phyloP scores from a whole-genome alignment of 2,888 invertebrate genomes.

The Notodonta ziczac region DNA sequence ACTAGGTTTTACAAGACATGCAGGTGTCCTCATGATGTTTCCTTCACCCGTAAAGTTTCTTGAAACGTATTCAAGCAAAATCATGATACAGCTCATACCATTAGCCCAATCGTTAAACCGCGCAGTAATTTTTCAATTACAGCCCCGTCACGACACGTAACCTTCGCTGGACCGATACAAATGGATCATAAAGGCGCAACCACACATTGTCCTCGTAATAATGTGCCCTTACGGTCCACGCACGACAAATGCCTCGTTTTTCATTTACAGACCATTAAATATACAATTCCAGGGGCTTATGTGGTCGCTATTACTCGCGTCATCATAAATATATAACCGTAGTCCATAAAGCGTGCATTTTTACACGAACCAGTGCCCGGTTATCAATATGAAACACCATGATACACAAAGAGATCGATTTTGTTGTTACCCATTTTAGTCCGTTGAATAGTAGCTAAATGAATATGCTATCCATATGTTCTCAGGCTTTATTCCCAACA shows the following conservation, averaged over 20 bases:
- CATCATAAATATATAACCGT: slow-evolving; percentile 56
- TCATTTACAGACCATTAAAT: slow-evolving; percentile 73
- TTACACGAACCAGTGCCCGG: not conserved
- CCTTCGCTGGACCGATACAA: slow-evolving; percentile 37
- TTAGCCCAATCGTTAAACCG: slow-evolving; percentile 9
- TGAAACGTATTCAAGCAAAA: not conserved
- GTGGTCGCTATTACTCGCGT: slow-evolving; percentile 57
- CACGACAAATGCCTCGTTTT: slow-evolving; percentile 61
- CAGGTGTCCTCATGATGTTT: too few relatives aligned
- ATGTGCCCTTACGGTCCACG: slow-evolving; percentile 44
- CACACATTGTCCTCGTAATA: slow-evolving; percentile 35
- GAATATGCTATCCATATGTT: too few relatives aligned
- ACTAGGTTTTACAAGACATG: too few relatives aligned
- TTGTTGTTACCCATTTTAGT: too few relatives aligned
- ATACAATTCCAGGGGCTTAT: slow-evolving; percentile 53
- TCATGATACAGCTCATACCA: not conserved
- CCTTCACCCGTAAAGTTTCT: not conserved
- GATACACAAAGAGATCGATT: not conserved
- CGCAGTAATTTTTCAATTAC: slow-evolving; percentile 28
- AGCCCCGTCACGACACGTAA: slow-evolving; percentile 13
- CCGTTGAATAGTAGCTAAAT: too few relatives aligned
- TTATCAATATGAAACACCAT: not conserved
- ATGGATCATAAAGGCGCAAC: slow-evolving; percentile 51
- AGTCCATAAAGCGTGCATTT: slow-evolving; percentile 33
- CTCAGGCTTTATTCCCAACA: too few relatives aligned